Evolutionary conservation across 2,797 vertebrate species (phyloP).

Genomic region (Borostomias antarcticus): DNA sequence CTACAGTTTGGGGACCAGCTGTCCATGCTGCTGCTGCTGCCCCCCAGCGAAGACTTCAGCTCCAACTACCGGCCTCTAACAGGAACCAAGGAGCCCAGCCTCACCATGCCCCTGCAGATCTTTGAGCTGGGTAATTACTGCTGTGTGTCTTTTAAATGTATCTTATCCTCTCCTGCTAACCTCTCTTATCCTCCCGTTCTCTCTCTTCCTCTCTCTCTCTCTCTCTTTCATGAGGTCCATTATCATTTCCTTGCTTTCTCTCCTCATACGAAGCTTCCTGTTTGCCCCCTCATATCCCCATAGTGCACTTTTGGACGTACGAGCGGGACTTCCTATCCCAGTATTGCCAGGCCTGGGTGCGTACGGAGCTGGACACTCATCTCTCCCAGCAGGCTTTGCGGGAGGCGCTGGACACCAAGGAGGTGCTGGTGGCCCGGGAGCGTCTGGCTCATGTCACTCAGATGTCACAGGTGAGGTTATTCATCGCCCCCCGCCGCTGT

Average conservation of each 20-base stretch:
- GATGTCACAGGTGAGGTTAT: slow-evolving; percentile 61
- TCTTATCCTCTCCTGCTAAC: no score
- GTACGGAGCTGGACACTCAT: slow-evolving; percentile 76
- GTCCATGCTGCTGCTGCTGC: slow-evolving; percentile 77
- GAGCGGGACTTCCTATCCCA: slow-evolving; percentile 74
- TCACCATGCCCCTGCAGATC: slow-evolving; percentile 80
- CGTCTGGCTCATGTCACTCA: slow-evolving; percentile 66
- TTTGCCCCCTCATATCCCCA: no score
- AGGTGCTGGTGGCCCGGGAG: slow-evolving; percentile 72
- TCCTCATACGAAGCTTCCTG: no score
- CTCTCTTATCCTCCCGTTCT: neutral
- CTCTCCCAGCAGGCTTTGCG: slow-evolving; percentile 78
- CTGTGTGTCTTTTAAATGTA: no score
- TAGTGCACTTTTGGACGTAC: slow-evolving; percentile 79
- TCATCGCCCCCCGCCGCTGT: no score
- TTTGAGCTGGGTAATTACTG: slow-evolving; percentile 75
- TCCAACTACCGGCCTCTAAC: slow-evolving; percentile 73
- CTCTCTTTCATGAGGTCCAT: neutral
- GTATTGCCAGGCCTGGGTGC: slow-evolving; percentile 79
- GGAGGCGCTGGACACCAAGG: slow-evolving; percentile 76
- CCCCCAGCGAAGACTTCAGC: slow-evolving; percentile 81
- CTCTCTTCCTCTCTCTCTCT: no score
- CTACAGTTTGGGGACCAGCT: slow-evolving; percentile 76
- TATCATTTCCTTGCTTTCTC: no score
- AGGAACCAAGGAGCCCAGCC: slow-evolving; percentile 64